Percentiles rank a stretch among this genome's conserved stretches.
phyloP scores from a whole-genome alignment of 2,888 invertebrate species.

The Thereva nobilitata region DNA sequence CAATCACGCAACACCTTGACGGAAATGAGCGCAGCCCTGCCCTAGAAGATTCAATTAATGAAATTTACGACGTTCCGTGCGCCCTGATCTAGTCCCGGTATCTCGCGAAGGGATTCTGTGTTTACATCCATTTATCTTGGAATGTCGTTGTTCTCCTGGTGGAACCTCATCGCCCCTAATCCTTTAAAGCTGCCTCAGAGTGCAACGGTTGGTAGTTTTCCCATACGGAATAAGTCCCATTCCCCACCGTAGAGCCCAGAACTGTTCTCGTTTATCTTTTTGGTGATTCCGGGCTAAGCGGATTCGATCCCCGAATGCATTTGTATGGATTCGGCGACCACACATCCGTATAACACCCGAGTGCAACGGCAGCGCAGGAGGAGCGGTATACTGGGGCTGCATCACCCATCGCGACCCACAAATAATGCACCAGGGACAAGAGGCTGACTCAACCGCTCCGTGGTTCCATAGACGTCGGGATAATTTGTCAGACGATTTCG shows the following conservation, averaged over 20 bases:
- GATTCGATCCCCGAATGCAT: neutral
- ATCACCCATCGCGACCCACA: slow-evolving; percentile 16
- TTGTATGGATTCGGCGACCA: slow-evolving; percentile 6
- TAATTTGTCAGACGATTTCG: slow-evolving; percentile 23
- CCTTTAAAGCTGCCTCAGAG: slow-evolving; percentile 5
- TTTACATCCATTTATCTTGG: slow-evolving; percentile 18
- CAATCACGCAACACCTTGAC: slow-evolving; percentile 18
- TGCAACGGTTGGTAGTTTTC: slow-evolving; percentile 20
- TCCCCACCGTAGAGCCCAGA: neutral
- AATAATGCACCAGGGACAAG: slow-evolving; percentile 27
- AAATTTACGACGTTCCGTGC: slow-evolving; percentile 37
- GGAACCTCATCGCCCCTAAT: slow-evolving; percentile 13
- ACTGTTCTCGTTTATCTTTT: slow-evolving; percentile 24
- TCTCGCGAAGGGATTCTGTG: slow-evolving; percentile 17
- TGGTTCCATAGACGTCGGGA: slow-evolving; percentile 1
- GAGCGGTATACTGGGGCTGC: slow-evolving; percentile 12
- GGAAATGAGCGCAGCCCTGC: slow-evolving; percentile 1
- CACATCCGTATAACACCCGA: slow-evolving; percentile 22
- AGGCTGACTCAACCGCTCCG: neutral
- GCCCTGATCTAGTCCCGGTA: slow-evolving; percentile 34
- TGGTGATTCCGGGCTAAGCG: slow-evolving; percentile 21
- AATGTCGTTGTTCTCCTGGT: neutral
- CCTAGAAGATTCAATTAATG: slow-evolving; percentile 38
- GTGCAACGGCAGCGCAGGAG: slow-evolving; percentile 3
- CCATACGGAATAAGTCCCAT: neutral